Base-by-base conservation (phyloP, 2,888 invertebrate genomes). In the Nemoura dubitans region DNA sequence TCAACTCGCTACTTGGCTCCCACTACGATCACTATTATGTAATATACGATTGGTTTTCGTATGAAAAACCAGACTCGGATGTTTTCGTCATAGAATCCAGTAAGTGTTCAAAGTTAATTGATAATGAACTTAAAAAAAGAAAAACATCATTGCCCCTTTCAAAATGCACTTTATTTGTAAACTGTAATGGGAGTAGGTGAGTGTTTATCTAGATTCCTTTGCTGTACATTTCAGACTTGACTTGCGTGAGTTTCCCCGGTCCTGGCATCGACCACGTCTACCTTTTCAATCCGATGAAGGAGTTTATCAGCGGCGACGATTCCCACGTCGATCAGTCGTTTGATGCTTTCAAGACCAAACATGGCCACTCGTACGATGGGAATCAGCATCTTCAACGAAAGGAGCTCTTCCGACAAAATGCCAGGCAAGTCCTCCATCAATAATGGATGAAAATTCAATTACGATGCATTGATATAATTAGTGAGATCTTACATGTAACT, bases 1-100 rank as follows among this genome's bases (percentile, higher is more conserved):
- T 94, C 91, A 98, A 99, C 91, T 94, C 95, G 0, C 92, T 99
- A 0, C 92, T 99, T n/a, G 98, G 98, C 0, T 98, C 98, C 0
- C 98, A 99, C 91, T 98, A 96, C 90, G 98, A 99, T 91, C 98
- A 98, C 91, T 99, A 99, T 90, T 97, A 96, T 91, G 91, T 99
- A 83, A 95, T 96, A 81, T 98, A 98, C 90, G 94, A 94, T 43
- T 92, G 91, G 90, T 94, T 92, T 88, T 91, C 91, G 78, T 93
- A 94, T 7, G 95, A 95, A 43, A 93, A 93, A 76, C 96, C 96
- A 77, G 94, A 94, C 87, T 93, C 94, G 81, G 93, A 94, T 43
- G 95, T 96, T 0, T 97, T 97, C 90, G 91, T 94, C 88, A 91
- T 97, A 36, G 93, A 94, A 87, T 89, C 93, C 87, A 93, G 95